Base-by-base conservation (phyloP, 2,888 invertebrate species). In the Tetragonula carbonaria region DNA sequence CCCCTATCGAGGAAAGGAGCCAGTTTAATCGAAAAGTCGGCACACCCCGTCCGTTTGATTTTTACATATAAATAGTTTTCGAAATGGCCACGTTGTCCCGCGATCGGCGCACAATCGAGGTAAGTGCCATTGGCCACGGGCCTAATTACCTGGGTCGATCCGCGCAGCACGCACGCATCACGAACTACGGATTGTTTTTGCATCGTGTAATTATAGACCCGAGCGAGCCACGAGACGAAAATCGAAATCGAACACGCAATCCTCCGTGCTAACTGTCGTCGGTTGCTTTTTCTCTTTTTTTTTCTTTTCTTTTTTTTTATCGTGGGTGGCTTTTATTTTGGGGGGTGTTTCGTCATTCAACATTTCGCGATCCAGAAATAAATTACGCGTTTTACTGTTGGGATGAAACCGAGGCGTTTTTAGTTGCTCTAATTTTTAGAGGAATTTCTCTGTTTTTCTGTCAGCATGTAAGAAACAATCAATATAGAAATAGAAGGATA, bases 81-180 rank as follows among this genome's bases (percentile, higher is more conserved):
- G 72, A 74, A 28, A 75, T 14, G 28, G 73, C 21, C 72, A 78
- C 79, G 89, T 89, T 88, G 88, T 88, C 86, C 86, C 87, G 62
- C 66, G 76, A 85, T 82, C 80, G 78, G 82, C 23, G 71, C 66
- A 72, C 50, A 57, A 45, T 8, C 45, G 78, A 74, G 79, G 74
- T 33, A 65, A 86, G 82, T 81, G 82, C 66, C 86, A 74, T 90
- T 92, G 92, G 92, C 92, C 73, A 28, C 62, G 76, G 65, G 91
- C 92, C 92, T 91, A 92, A 92, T 92, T 91, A 92, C 86, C 90
- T 90, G 89, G 45, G 92, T 90, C 90, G 88, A 92, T 92, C 82
- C 86, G 85, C 82, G 86, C 82, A 88, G 88, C 89, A 89, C 86
- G 86, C 84, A 86, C 91, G 85, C 85, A 90, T 91, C 88, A 87